These are phyloP conservation scores for Mesocricetus auratus DNA, from an alignment of 2,113 vertebrate species.

Conservation along the genomic window DNA sequence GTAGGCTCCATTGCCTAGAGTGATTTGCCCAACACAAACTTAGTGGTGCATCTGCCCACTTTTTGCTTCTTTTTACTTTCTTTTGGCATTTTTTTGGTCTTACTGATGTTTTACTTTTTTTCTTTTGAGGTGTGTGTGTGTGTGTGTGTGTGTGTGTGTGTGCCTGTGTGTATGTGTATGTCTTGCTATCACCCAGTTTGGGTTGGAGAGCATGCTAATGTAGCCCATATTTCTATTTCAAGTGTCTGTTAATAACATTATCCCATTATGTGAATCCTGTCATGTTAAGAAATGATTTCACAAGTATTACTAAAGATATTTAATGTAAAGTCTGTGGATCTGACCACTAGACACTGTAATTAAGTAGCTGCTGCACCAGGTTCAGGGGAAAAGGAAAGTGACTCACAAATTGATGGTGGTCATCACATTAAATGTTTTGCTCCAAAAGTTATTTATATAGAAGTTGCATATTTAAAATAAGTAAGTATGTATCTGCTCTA, in stretches of 20 bases:
- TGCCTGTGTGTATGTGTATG: no score
- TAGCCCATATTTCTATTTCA: conserved; percentile 79
- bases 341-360: conserved; percentile 79
- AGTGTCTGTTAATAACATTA: conserved; percentile 70
- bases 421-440: conserved; percentile 73
- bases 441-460: conserved; percentile 70
- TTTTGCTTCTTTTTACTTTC: not conserved
- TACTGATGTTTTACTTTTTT: no score
- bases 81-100: no score
- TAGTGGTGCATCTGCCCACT: not conserved
- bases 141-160: no score
- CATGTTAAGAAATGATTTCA: conserved; percentile 78
- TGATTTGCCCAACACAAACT: no score
- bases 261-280: conserved; percentile 78
- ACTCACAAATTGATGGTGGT: conserved; percentile 68
- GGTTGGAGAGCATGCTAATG: conserved; percentile 27
- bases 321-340: conserved; percentile 79
- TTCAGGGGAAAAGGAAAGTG: conserved; percentile 73
- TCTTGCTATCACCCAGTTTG: conserved; percentile 50
- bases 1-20: no score
- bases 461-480: conserved; percentile 78
- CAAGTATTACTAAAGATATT: conserved; percentile 82
- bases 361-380: conserved; percentile 71
- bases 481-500: conserved; percentile 80
- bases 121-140: no score